Conservation (phyloP, 2,797 vertebrate genomes). For the Xiphophorus birchmanni region DNA sequence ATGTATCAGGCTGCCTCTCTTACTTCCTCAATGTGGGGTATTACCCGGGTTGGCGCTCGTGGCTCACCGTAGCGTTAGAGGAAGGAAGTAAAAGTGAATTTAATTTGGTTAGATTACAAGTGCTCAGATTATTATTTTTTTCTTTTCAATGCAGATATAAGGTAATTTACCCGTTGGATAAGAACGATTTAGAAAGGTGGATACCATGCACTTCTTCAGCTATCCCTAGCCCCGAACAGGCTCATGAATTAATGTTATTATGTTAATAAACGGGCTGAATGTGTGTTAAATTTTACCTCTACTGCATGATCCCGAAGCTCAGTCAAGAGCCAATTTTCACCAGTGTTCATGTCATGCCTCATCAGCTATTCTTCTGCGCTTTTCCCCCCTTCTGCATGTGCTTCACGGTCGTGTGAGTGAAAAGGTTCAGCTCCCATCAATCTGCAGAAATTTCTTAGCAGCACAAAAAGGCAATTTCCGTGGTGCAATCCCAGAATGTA, state of each 20-base stretch:
- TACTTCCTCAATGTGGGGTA: constrained; percentile 68
- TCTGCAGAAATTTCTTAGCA: constrained; percentile 26
- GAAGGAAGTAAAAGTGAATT: constrained; percentile 48
- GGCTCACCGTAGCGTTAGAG: constrained; percentile 41
- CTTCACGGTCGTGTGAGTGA: constrained; percentile 21
- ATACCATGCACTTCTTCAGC: constrained; percentile 14
- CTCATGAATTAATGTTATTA: constrained; percentile 27
- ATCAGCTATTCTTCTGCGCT: constrained; percentile 27
- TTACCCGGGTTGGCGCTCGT: constrained; percentile 53
- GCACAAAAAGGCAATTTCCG: constrained; percentile 11
- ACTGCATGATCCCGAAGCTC: constrained; percentile 24
- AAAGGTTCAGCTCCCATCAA: constrained; percentile 27
- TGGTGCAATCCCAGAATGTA: constrained; percentile 10
- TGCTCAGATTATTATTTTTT: neutral
- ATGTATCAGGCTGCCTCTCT: constrained; percentile 57
- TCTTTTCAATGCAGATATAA: constrained; percentile 16
- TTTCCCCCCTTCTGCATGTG: neutral
- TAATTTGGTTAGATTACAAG: constrained; percentile 30
- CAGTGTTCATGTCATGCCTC: constrained; percentile 38
- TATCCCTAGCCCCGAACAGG: neutral
- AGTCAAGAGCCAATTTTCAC: constrained; percentile 42
- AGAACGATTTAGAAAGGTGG: constrained; percentile 10
- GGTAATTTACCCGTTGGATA: constrained; percentile 12
- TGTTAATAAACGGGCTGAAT: constrained; percentile 36
- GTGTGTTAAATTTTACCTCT: constrained; percentile 27